These are phyloP conservation scores for Bufo gargarizans DNA, from an alignment of 2,113 vertebrate genomes.

Conservation along the genomic window DNA sequence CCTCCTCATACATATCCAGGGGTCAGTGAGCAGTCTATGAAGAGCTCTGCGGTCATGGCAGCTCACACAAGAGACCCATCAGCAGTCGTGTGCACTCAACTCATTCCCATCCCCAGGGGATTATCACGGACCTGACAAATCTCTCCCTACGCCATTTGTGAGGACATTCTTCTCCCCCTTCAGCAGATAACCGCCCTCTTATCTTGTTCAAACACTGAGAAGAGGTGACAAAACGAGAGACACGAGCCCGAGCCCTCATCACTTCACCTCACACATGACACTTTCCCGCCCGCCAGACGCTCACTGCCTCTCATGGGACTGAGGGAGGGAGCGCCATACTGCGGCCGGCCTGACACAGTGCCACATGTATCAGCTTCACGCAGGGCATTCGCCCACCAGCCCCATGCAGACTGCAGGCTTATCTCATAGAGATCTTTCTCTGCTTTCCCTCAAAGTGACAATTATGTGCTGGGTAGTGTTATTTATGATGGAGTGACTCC, in stretches of 20 bases:
- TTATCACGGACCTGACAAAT: constrained; percentile 78
- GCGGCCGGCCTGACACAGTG: too few species aligned
- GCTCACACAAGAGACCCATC: too few species aligned
- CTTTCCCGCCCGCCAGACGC: background rate
- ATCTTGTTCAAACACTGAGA: constrained; percentile 55
- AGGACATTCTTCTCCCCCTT: constrained; percentile 70
- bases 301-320: background rate
- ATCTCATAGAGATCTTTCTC: background rate
- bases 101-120: constrained; percentile 64
- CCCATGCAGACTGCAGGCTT: too few species aligned
- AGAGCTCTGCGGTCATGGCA: too few species aligned
- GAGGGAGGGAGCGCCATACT: background rate
- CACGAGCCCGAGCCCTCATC: constrained; percentile 36
- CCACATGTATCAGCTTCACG: too few species aligned
- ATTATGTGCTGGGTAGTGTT: background rate
- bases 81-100: background rate
- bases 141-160: constrained; percentile 80
- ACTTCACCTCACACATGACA: constrained; percentile 12
- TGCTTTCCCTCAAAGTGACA: background rate
- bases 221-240: constrained; percentile 52
- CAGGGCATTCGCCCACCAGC: too few species aligned
- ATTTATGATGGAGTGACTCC: background rate
- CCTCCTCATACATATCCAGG: too few species aligned
- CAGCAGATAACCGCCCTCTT: constrained; percentile 64
- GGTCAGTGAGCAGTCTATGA: too few species aligned